These are phyloP conservation scores for Lateolabrax maculatus DNA, from an alignment of 2,797 vertebrate genomes.

Conservation along the genomic window DNA sequence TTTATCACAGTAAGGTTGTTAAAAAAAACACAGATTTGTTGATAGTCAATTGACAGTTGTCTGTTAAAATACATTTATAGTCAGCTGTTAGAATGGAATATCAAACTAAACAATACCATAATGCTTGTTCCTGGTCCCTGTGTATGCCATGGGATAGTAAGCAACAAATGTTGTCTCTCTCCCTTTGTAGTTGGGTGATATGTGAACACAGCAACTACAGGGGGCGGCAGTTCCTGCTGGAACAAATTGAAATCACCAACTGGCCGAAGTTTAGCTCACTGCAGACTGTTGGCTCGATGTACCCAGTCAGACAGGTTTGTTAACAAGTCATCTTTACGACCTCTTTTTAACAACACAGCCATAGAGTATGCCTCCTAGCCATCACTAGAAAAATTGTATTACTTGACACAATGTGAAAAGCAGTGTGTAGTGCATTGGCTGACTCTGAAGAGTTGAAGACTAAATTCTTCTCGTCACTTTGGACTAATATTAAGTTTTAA, in stretches of 20 bases:
- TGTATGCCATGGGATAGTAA: not conserved
- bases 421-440: not conserved
- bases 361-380: not conserved
- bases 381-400: not conserved
- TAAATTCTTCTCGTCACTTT: not conserved
- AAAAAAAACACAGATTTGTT: not conserved
- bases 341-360: not conserved
- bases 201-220: constrained; percentile 95
- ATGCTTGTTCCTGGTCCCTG: not conserved
- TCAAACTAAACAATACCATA: not conserved
- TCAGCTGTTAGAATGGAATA: not conserved
- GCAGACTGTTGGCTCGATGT: constrained; percentile 91
- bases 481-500: not conserved
- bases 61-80: not conserved
- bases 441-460: not conserved
- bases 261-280: constrained; percentile 94
- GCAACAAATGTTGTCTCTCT: not conserved
- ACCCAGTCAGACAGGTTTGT: constrained; percentile 92
- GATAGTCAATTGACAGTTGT: not conserved
- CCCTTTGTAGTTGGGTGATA: constrained; percentile 91
- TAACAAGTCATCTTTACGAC: not conserved
- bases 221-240: constrained; percentile 94
- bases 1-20: not conserved
- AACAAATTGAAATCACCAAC: constrained; percentile 92
- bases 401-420: not conserved